These are phyloP conservation scores for Argynnis bischoffii DNA, from an alignment of 2,888 invertebrate species.

Conservation along the genomic window DNA sequence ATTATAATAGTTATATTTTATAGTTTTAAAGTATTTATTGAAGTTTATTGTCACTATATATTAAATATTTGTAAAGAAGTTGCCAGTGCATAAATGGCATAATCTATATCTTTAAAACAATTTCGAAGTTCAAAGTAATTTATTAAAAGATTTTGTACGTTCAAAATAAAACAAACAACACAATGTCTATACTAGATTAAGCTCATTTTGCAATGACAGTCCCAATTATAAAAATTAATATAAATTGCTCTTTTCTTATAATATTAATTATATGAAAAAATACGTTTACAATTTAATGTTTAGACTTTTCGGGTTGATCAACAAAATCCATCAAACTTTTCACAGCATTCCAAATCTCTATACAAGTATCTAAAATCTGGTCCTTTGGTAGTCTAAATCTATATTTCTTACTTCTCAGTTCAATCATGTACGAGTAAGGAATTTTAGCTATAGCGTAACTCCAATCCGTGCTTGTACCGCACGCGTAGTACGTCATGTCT, in stretches of 20 bases:
- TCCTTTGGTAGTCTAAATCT: conserved; percentile 66
- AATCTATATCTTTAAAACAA: too few species aligned
- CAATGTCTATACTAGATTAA: too few species aligned
- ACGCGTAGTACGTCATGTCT: conserved; percentile 71
- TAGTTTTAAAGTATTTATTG: not conserved
- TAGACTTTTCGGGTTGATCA: conserved; percentile 44
- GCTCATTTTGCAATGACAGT: too few species aligned
- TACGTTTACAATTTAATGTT: not conserved
- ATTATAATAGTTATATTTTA: not conserved
- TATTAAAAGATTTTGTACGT: too few species aligned
- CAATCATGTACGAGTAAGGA: conserved; percentile 74
- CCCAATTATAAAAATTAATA: too few species aligned
- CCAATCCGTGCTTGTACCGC: conserved; percentile 75
- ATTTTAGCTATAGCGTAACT: conserved; percentile 72
- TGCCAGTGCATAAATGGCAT: too few species aligned
- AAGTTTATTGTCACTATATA: not conserved
- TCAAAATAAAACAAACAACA: too few species aligned
- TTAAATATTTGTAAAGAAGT: too few species aligned
- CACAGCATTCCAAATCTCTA: conserved; percentile 66
- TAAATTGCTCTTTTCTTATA: not conserved
- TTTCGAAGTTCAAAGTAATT: too few species aligned
- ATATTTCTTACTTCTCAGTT: conserved; percentile 64
- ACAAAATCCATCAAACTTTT: conserved; percentile 65
- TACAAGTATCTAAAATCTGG: conserved; percentile 65
- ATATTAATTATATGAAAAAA: not conserved